A percentile compares a stretch with the other conserved stretches of the same genome.
Conservation (phyloP, 1,140 invertebrate species). For the Megalopta genalis region DNA sequence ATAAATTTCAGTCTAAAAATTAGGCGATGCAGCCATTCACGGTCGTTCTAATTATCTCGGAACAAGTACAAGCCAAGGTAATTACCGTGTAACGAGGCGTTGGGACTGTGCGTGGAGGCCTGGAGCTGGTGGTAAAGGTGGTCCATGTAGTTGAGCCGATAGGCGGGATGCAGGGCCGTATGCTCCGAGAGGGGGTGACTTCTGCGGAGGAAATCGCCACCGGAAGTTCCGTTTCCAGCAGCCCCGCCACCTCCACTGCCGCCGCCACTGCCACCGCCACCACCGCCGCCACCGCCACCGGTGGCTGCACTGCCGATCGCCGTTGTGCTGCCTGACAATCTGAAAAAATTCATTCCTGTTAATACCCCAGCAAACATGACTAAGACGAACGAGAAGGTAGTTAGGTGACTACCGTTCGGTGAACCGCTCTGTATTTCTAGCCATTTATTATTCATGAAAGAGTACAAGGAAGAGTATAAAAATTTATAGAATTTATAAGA, state of each 20-base stretch:
- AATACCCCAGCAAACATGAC: background rate
- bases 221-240: constrained; percentile 73
- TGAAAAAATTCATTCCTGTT: constrained; percentile 54
- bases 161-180: constrained; percentile 78
- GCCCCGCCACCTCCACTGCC: constrained; percentile 68
- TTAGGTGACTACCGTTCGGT: too few relatives aligned
- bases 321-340: constrained; percentile 77
- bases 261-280: constrained; percentile 65
- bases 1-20: constrained; percentile 26
- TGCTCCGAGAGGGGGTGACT: constrained; percentile 79
- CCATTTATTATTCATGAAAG: too few relatives aligned
- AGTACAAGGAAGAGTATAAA: too few relatives aligned
- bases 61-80: constrained; percentile 39
- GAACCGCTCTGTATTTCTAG: too few relatives aligned
- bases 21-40: constrained; percentile 9
- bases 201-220: constrained; percentile 77
- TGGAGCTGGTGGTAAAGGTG: constrained; percentile 79
- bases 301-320: constrained; percentile 73
- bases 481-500: too few relatives aligned
- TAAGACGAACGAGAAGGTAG: too few relatives aligned
- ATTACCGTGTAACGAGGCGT: constrained; percentile 80
- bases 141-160: constrained; percentile 80
- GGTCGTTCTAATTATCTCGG: constrained; percentile 43
- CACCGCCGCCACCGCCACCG: constrained; percentile 69
- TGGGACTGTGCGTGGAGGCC: constrained; percentile 82